A percentile compares a stretch with the other conserved stretches of the same genome.
Evolutionary conservation across 2,113 vertebrate genomes (phyloP).

Genomic region (Proterorhinus semilunaris): DNA sequence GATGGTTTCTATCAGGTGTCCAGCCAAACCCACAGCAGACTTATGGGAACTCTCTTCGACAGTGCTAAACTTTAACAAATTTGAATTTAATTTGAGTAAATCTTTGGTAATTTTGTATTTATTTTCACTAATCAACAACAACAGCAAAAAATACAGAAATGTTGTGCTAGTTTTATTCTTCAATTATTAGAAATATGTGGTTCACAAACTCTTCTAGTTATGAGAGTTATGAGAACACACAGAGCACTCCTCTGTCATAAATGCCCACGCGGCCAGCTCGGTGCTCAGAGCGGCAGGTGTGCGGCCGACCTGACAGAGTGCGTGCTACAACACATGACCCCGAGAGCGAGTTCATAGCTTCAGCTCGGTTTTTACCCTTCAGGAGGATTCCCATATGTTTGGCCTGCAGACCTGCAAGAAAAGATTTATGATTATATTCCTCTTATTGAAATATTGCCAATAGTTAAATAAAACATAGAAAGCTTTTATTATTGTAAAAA

Average conservation of each 20-base stretch:
- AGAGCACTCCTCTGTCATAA: not conserved
- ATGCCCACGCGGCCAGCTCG: not conserved
- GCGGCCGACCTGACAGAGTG: slow-evolving; percentile 24
- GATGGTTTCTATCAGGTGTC: slow-evolving; percentile 13
- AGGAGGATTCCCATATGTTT: not conserved
- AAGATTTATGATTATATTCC: slow-evolving; percentile 3
- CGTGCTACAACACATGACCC: slow-evolving; percentile 19
- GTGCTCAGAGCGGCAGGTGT: slow-evolving; percentile 22
- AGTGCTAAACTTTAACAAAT: too few species aligned
- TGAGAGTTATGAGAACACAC: slow-evolving; percentile 8
- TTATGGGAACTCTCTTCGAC: too few species aligned
- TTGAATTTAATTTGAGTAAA: too few species aligned
- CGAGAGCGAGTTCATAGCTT: slow-evolving; percentile 14
- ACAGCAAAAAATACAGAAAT: too few species aligned
- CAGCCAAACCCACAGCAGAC: slow-evolving; percentile 26
- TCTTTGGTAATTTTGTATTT: too few species aligned
- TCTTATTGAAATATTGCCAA: not conserved
- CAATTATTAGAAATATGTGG: too few species aligned
- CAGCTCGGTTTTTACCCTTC: slow-evolving; percentile 2
- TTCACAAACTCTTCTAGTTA: too few species aligned
- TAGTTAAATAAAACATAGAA: not conserved
- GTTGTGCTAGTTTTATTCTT: too few species aligned
- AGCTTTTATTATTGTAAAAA: not conserved
- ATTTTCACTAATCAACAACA: too few species aligned
- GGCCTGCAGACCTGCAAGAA: not conserved